These are phyloP conservation scores for Caenorhabditis drosophilae DNA, from an alignment of 2,888 invertebrate genomes.

Conservation along the genomic window DNA sequence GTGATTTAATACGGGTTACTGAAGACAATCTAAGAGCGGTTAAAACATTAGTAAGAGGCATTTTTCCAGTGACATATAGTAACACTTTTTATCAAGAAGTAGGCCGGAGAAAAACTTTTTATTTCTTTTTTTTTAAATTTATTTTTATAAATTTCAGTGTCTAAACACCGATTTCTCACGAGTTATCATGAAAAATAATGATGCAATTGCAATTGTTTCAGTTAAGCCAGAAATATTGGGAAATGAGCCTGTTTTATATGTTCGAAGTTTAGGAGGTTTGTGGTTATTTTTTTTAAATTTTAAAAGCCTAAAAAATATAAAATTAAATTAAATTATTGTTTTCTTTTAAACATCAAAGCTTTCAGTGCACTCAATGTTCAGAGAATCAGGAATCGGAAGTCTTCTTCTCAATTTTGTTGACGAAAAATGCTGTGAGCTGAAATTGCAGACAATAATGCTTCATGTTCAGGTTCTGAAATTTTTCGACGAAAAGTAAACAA, in stretches of 20 bases:
- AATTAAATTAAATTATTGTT: no score
- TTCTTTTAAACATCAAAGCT: no score
- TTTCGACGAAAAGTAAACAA: no score
- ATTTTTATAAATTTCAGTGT: no score
- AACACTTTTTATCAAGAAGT: slow-evolving; percentile 30
- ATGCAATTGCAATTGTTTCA: slow-evolving; percentile 33
- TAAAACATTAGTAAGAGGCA: slow-evolving; percentile 12
- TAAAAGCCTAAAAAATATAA: no score
- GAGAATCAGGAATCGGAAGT: slow-evolving; percentile 36
- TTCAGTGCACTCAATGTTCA: slow-evolving; percentile 34
- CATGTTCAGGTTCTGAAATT: slow-evolving; percentile 30
- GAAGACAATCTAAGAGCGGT: slow-evolving; percentile 11
- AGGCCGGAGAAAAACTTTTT: not conserved
- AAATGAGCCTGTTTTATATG: slow-evolving; percentile 18
- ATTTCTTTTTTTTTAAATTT: no score
- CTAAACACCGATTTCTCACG: slow-evolving; percentile 24
- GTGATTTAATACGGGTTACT: slow-evolving; percentile 17
- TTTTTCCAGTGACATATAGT: slow-evolving; percentile 36
- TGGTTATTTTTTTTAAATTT: not conserved
- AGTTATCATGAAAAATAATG: slow-evolving; percentile 10
- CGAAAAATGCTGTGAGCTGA: slow-evolving; percentile 13
- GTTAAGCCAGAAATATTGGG: slow-evolving; percentile 28
- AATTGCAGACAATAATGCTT: slow-evolving; percentile 23
- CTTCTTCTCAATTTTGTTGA: slow-evolving; percentile 31
- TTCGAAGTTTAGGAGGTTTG: slow-evolving; percentile 38